Evolutionary conservation across 2,797 vertebrate genomes (phyloP).

Genomic region (Enoplosus armatus): DNA sequence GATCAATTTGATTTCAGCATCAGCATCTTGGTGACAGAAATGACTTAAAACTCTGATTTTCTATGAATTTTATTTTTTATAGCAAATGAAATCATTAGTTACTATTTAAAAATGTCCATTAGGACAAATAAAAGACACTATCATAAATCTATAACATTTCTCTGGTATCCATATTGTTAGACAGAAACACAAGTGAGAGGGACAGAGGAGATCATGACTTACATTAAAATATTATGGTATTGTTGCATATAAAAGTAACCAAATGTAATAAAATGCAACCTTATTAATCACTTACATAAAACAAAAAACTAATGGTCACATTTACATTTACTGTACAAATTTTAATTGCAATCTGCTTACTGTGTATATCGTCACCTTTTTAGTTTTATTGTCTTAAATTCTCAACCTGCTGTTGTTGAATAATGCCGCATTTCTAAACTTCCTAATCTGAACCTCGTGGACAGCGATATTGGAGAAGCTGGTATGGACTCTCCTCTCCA

Average conservation of each 20-base stretch:
- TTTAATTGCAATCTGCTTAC: neutral
- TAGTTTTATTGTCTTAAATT: neutral
- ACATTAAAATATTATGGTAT: neutral
- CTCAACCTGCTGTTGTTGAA: neutral
- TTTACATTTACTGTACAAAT: neutral
- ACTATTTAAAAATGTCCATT: neutral
- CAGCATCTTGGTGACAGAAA: neutral
- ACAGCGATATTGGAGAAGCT: neutral
- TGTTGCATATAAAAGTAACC: neutral
- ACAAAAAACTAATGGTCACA: neutral
- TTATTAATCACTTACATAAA: neutral
- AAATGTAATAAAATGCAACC: neutral
- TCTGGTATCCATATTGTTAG: neutral
- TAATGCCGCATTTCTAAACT: neutral
- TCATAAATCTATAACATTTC: neutral
- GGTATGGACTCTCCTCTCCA: neutral
- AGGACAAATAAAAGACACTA: neutral
- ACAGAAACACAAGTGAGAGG: neutral
- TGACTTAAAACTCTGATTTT: neutral
- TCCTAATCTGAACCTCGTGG: neutral
- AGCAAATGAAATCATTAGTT: neutral
- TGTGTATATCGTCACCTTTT: neutral
- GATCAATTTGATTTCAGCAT: neutral
- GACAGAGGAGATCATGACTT: neutral
- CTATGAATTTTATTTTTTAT: neutral